Evolutionary conservation across 30 jellyfish, hydroid and myxozoan genomes (phyloP), one percentile per base, ranked within the genome.

Genomic region (Pelagia noctiluca): DNA sequence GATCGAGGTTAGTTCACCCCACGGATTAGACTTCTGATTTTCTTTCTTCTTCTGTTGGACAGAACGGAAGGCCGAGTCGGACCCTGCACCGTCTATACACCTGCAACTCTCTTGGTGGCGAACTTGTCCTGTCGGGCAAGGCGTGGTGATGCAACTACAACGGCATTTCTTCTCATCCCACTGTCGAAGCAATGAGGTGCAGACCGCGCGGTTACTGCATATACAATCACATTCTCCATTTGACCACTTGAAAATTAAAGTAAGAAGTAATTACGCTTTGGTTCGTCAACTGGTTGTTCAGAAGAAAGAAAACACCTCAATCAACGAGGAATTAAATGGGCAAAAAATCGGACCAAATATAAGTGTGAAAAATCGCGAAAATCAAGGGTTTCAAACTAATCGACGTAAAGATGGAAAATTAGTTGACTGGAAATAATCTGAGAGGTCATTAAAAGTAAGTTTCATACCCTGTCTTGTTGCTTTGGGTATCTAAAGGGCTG

Each of bases 161-260:
- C 84, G 70, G 60, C 95, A 84, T 24, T 71, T 49, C 5, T 35
- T 50, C 28, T 84, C 83, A 31, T 74, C 74, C 95, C 95, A 84
- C 23, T 60, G 63, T 84, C 73, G 76, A 19, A 61, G 2, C 23
- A 22, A 33, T 18, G 83, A 72, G 12, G 25, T 10, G 70, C 84
- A 63, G 53, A 35, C 63, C 34, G 42, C 74, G 48, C 88, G 77
- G 79, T 90, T 63, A 22, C 74, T 62, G 82, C 97, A 90, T 0
- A 67, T 65, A 73, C 97, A 90, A 64, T 54, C 88, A 60, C 97
- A 90, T 12, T 52, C 83, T 11, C 54, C 42, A 3, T 37, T 50
- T 16, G 89, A 68, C 97, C 97, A 88, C 97, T 88, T 34, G 33
- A 88, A 49, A 52, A 63, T 26, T 26, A 64, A 2, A 30, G 65